Base-by-base conservation (phyloP, 2,797 vertebrate species). In the Poecile montanus region DNA sequence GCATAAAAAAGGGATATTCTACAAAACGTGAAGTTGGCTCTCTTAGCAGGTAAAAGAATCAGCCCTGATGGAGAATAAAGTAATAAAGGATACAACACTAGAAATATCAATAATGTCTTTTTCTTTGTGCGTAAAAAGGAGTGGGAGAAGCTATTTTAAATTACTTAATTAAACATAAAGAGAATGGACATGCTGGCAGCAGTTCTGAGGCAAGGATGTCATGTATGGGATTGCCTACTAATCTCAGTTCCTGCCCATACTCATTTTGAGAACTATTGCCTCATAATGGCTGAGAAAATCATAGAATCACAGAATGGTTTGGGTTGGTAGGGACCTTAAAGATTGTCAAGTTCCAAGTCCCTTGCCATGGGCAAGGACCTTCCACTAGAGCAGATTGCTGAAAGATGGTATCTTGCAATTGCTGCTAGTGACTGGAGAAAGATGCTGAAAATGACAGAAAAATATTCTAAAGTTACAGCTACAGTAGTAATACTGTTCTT, bases 1-100 rank as follows among this genome's bases (percentile, higher is more conserved):
- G 82, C 82, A 74, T 96, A 67, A 94, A 81, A 94, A 91, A 63
- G 44, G 22, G 26, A 74, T 90, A 87, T 86, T 90, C 74, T 79
- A n/a, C 7, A 5, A 93, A 92, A 88, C 0, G 4, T 65, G 58
- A 79, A 56, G 57, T 9, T 85, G 50, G 23, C 38, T 93, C 3
- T 91, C 32, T n/a, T 54, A 57, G n/a, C 26, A 89, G 51, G 72
- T 81, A 42, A 78, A 88, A 83, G n/a, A 85, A 78, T 75, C 47
- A 38, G 7, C 32, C 32, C 23, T 71, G 61, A 70, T 30, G n/a
- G 56, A 83, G 10, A 12, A 76, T 85, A 76, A 92, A 93, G 54
- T 45, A 29, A 27, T 48, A 88, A 91, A 78, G n/a, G 85, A 88
- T 32, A 71, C 34, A 94, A 79, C 75, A 10, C 38, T 65, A 25